Evolutionary conservation across 1,140 invertebrate genomes (phyloP).

Genomic region (Tenebrio molitor): DNA sequence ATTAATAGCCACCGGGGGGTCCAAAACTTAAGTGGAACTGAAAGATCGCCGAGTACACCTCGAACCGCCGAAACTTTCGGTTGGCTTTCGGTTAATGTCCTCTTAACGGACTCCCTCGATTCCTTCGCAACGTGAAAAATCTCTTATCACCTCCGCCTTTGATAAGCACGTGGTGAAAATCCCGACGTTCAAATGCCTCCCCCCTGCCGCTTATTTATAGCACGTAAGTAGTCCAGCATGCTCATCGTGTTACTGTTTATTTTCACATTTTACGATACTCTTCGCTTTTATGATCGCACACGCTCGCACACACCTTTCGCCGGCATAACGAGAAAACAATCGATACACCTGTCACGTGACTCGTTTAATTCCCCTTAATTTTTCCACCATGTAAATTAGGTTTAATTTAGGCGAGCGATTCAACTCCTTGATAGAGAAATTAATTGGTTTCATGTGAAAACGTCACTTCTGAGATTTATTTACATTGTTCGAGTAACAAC

Average conservation of each 20-base stretch:
- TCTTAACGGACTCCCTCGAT: too few relatives aligned
- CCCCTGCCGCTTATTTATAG: not conserved
- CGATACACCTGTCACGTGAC: not conserved
- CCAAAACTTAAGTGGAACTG: constrained; percentile 6
- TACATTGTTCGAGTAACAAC: not conserved
- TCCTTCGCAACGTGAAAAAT: too few relatives aligned
- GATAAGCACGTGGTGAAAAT: too few relatives aligned
- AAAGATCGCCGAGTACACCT: not conserved
- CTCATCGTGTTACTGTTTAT: constrained; percentile 13
- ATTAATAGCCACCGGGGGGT: constrained; percentile 1
- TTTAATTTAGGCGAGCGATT: not conserved
- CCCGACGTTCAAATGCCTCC: too few relatives aligned
- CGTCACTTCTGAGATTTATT: not conserved
- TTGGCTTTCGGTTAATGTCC: too few relatives aligned
- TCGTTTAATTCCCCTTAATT: not conserved
- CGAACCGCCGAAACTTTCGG: constrained; percentile 1
- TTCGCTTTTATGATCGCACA: not conserved
- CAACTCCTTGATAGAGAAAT: not conserved
- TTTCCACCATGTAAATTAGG: not conserved
- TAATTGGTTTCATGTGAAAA: constrained; percentile 2
- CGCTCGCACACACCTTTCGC: too few relatives aligned
- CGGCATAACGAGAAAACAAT: too few relatives aligned
- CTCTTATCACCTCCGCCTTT: too few relatives aligned
- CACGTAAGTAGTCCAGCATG: not conserved
- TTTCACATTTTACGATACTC: not conserved